A percentile compares a stretch with the other conserved stretches of the same genome.
These are phyloP conservation scores for Flabesymbios commensalis DNA, from an alignment of 2,888 invertebrate genomes.

Conservation along the genomic window DNA sequence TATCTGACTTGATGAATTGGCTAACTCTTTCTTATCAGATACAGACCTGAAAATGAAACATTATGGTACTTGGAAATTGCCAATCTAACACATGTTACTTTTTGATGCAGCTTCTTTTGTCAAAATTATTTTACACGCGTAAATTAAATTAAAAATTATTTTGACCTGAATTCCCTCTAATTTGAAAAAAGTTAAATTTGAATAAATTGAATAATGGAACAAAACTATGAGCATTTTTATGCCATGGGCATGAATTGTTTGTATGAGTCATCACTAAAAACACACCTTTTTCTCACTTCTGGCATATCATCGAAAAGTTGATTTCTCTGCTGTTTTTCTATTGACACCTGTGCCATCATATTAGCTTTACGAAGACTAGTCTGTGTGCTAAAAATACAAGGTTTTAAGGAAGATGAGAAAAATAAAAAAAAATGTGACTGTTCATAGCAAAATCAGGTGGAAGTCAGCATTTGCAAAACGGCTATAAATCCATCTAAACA, in stretches of 20 bases:
- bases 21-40: slow-evolving; percentile 63
- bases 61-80: no score
- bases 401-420: no score
- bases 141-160: neutral
- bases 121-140: neutral
- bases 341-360: slow-evolving; percentile 46
- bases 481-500: no score
- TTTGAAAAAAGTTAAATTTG: neutral
- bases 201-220: neutral
- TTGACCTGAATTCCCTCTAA: neutral
- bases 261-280: no score
- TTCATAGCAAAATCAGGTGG: no score
- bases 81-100: no score
- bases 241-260: no score
- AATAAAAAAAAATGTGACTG: no score
- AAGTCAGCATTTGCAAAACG: no score
- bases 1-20: slow-evolving; percentile 75
- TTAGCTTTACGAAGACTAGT: slow-evolving; percentile 51
- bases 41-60: slow-evolving; percentile 7
- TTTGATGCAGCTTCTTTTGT: neutral
- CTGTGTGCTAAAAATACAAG: no score
- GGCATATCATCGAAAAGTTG: slow-evolving; percentile 44
- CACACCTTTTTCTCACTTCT: slow-evolving; percentile 43
- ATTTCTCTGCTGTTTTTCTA: slow-evolving; percentile 50
- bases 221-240: no score